Evolutionary conservation across 1,140 invertebrate species (phyloP).

Genomic region (Trichogramma pretiosum): DNA sequence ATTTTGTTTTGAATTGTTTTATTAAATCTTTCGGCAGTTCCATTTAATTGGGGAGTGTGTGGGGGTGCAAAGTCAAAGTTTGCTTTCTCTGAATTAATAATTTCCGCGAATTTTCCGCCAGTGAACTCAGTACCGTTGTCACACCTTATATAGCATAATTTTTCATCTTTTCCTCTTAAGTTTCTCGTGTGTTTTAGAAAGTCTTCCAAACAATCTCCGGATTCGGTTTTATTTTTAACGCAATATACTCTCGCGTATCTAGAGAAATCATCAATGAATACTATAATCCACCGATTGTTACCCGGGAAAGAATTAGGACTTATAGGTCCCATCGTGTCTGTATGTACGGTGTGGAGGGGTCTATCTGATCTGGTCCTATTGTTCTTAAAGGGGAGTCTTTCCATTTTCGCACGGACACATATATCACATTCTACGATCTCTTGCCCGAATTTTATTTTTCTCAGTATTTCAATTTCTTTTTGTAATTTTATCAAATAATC

Average conservation of each 20-base stretch:
- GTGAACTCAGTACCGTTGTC: slow-evolving; percentile 10
- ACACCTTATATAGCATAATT: slow-evolving; percentile 11
- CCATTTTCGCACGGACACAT: slow-evolving; percentile 6
- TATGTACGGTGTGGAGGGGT: slow-evolving; percentile 7
- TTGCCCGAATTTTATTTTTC: slow-evolving; percentile 14
- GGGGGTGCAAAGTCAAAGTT: slow-evolving; percentile 11
- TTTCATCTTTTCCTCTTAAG: slow-evolving; percentile 6
- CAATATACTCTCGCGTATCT: slow-evolving; percentile 5
- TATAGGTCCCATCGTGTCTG: slow-evolving; percentile 13
- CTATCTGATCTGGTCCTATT: slow-evolving; percentile 7
- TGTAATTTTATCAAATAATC: slow-evolving; percentile 14
- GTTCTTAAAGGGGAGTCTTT: slow-evolving; percentile 4
- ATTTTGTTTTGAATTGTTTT: background rate
- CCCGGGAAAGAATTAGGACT: slow-evolving; percentile 10
- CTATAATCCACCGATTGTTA: background rate
- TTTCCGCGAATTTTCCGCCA: too few species aligned
- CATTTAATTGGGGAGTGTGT: slow-evolving; percentile 13
- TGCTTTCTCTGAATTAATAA: slow-evolving; percentile 10
- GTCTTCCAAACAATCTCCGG: slow-evolving; percentile 1
- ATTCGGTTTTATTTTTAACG: slow-evolving; percentile 1
- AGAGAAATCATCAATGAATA: slow-evolving; percentile 5
- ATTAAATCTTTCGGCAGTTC: too few species aligned
- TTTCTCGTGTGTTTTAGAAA: slow-evolving; percentile 3
- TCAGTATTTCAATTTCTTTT: slow-evolving; percentile 7
- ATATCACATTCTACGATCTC: background rate